These are phyloP conservation scores for Panthera tigris DNA, from an alignment of 2,113 vertebrate species.

Conservation along the genomic window DNA sequence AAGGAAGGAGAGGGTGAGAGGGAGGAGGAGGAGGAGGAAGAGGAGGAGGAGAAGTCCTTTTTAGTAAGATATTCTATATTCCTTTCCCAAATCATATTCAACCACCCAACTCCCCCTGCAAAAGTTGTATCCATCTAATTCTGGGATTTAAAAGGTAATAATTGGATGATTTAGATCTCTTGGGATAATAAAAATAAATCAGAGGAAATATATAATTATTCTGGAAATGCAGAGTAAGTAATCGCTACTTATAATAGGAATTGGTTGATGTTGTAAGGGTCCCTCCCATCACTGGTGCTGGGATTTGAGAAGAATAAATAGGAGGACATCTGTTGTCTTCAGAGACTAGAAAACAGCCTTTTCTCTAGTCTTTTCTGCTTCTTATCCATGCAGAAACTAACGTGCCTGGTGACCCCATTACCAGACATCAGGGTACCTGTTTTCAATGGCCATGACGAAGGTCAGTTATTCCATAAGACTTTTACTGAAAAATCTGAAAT, in stretches of 20 bases:
- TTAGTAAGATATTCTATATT: neutral
- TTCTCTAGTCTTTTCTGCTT: neutral
- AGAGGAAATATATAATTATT: conserved; percentile 13
- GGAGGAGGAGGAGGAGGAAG: too few species aligned
- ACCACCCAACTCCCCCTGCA: too few species aligned
- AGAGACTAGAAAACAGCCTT: neutral
- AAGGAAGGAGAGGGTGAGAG: neutral
- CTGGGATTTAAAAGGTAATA: neutral
- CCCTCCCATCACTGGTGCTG: neutral
- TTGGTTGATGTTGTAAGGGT: neutral
- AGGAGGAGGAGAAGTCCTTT: neutral
- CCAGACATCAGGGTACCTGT: neutral
- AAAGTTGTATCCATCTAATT: neutral
- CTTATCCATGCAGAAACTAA: neutral
- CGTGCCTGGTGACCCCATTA: neutral
- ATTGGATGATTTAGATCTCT: neutral
- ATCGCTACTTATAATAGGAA: neutral
- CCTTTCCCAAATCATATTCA: neutral
- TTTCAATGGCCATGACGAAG: neutral
- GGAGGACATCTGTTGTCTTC: neutral
- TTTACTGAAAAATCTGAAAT: conserved; percentile 14
- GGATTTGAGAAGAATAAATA: neutral
- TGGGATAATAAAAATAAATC: neutral
- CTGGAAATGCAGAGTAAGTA: neutral
- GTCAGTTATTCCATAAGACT: neutral